Conservation (phyloP, 2,113 vertebrate species). For the Erpornis zantholeuca region DNA sequence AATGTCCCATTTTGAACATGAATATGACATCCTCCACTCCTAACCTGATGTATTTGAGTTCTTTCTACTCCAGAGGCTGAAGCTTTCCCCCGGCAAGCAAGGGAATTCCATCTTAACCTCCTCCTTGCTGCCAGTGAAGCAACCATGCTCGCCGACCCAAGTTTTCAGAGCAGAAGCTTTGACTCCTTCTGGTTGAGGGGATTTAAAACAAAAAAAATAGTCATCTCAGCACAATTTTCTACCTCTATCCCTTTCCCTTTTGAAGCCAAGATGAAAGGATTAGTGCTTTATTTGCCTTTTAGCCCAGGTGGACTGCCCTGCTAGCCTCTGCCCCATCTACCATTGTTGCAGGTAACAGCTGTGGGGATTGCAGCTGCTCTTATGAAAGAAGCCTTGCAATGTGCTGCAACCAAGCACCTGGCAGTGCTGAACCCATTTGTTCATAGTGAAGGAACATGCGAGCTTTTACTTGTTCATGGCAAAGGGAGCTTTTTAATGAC, state of each 20-base stretch:
- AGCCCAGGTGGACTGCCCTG: background rate
- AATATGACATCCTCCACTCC: background rate
- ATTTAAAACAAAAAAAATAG: background rate
- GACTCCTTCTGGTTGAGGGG: background rate
- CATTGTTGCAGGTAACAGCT: slow-evolving; percentile 4
- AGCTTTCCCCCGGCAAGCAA: background rate
- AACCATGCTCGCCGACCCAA: background rate
- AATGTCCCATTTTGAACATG: background rate
- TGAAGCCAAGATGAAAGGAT: background rate
- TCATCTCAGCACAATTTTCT: background rate
- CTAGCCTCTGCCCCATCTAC: background rate
- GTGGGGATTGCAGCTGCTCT: background rate
- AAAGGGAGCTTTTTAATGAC: slow-evolving; percentile 72
- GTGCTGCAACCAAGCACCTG: background rate
- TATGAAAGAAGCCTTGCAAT: background rate
- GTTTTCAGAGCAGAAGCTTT: background rate
- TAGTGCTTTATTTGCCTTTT: background rate
- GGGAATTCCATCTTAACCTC: background rate
- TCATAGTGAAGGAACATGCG: slow-evolving; percentile 50
- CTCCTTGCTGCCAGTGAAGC: background rate
- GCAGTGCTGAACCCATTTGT: background rate
- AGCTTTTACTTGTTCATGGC: slow-evolving; percentile 60
- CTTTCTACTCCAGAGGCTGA: background rate
- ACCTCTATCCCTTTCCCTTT: background rate
- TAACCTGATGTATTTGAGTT: background rate